Base-by-base conservation (phyloP, 1,140 invertebrate genomes). In the Drosophila tani region DNA sequence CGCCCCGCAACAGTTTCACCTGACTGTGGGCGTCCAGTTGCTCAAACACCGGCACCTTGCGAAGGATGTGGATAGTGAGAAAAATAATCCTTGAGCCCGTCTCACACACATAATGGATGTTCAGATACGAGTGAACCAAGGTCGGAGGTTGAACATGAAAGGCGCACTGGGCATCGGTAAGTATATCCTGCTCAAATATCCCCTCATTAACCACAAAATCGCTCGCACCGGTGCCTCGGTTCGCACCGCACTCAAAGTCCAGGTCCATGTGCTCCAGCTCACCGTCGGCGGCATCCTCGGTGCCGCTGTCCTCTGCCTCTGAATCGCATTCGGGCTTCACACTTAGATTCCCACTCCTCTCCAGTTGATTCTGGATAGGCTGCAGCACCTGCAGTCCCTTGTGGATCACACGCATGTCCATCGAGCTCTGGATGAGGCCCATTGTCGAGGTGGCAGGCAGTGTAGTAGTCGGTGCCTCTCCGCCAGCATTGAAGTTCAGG, bases 81-180 rank as follows among this genome's bases (percentile, higher is more conserved):
- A 99, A 98, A 38, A 99, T 94, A 47, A 99, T 94, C 77, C 98
- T 94, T 17, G 97, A 98, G 8, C 97, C 97, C 91, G 96, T 97
- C 94, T 99, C 98, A 94, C 97, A 98, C 53, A 99, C 97, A 86
- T 97, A 98, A 93, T 98, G 97, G 71, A 97, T 95, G 90, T 97
- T 98, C 58, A 97, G 94, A 93, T 96, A 97, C 17, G 96, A 94
- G 45, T 97, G 96, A 74, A 97, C 95, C 51, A 97, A 95, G 43
- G 95, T 95, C 15, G 97, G 97, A 8, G 96, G 96, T 75, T 96
- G 96, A 74, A 98, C 93, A 86, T 96, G 96, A 91, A 98, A 98
- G 19, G 94, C 88, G 58, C 96, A 94, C 86, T 96, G 94, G 21
- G 94, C 94, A 64, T 96, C 95, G n/a, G 94, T 94, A 32, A 97